Evolutionary conservation across 2,113 vertebrate species (phyloP), one percentile per base, ranked within the genome.

Genomic region (Pelodiscus sinensis): DNA sequence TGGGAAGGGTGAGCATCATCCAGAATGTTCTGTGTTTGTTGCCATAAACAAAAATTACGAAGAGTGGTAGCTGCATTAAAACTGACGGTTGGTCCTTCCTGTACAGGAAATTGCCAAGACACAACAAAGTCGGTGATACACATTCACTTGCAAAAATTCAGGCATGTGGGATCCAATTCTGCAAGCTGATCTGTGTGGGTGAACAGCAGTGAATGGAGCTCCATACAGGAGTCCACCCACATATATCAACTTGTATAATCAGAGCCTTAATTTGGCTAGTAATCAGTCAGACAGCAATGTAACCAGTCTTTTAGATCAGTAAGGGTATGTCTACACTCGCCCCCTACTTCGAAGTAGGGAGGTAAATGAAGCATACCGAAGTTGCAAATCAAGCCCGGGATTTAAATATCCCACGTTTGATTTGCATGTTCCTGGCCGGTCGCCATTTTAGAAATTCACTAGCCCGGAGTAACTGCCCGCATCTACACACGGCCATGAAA

Each of bases 11-110:
- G 98, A 85, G 97, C 96, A 97, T 99, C 99, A 16, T 99, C 99
- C 92, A 97, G 97, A 90, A 98, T 91, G 52, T 99, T 99, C 94
- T 99, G 99, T 31, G 95, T 96, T 96, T 99, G 99, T 91, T 99
- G 99, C 99, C 99, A 99, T 86, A 98, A 97, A 84, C 99, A 99
- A 97, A 99, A 99, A 97, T 99, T 99, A 96, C 98, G 99, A 62
- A 99, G 98, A 1, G 99, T 99, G 10, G 98, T 98, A 91, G 99
- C 99, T 73, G 99, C 99, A 50, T 99, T 99, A 95, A 99, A 99
- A 97, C 97, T 99, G 94, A 99, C 98, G 78, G 98, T 96, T 86
- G 99, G 99, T 93, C 99, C 99, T 97, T 99, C 99, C 99, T 99
- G 89, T 90, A 89, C 16, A 96, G 92, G n/a, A 96, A 92, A 95